A percentile compares a stretch with the other conserved stretches of the same genome.
phyloP scores from a whole-genome alignment of 2,113 vertebrate species.

The Cyprinus carpio region DNA sequence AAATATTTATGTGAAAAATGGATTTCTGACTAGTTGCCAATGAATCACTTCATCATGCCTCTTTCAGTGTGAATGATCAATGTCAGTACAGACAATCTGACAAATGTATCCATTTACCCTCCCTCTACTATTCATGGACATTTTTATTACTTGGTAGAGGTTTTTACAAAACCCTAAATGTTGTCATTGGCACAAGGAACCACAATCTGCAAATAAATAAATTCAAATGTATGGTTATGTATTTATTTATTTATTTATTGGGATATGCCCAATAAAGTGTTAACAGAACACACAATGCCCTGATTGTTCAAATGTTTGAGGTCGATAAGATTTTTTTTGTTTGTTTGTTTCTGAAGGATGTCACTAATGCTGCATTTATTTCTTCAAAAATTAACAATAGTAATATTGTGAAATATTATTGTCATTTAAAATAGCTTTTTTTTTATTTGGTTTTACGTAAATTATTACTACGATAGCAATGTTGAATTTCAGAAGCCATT shows the following conservation, averaged over 20 bases:
- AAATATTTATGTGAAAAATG: constrained; percentile 61
- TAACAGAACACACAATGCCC: neutral
- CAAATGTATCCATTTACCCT: no score
- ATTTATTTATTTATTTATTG: no score
- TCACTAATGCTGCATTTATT: neutral
- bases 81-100: neutral
- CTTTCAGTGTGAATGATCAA: neutral
- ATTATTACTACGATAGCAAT: neutral
- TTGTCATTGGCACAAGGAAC: neutral
- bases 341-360: neutral
- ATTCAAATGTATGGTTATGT: no score
- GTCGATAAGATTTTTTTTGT: no score
- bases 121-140: no score
- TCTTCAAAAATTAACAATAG: neutral
- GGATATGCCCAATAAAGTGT: no score
- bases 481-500: neutral
- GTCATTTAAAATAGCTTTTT: neutral
- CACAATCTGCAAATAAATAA: neutral
- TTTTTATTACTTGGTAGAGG: neutral
- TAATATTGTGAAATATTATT: neutral
- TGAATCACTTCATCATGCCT: neutral
- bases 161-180: neutral
- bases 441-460: neutral
- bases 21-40: neutral
- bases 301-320: neutral